Evolutionary conservation across 2,113 vertebrate species (phyloP), one percentile per base, ranked within the genome.

Genomic region (Aleadryas rufinucha): DNA sequence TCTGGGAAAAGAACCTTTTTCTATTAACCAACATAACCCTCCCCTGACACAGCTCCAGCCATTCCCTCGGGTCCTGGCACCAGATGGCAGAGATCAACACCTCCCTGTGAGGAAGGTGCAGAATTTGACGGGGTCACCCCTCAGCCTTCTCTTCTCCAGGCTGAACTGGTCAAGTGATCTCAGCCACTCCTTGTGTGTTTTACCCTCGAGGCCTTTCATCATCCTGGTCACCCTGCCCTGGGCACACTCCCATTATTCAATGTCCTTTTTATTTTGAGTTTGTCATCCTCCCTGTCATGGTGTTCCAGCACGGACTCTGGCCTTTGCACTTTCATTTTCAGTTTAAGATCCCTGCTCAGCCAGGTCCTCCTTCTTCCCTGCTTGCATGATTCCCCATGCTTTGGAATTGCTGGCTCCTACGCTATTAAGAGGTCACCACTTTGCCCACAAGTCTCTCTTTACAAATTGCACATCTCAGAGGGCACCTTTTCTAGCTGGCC

Each of bases 101-200:
- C 39, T 78, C 44, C 8, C 23, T 0, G 0, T 19, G 7, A 82
- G 42, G 49, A 44, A 72, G 42, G 6, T 31, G 24, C n/a, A 47
- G n/a, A 83, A 61, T 75, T 42, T 0, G 1, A 52, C 0, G 0
- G 37, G 9, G 21, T 80, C 39, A 35, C 53, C 6, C 9, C 20
- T 72, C 37, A 47, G 31, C 59, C 30, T 61, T 61, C 63, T 54
- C 74, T 61, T 90, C 69, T 77, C 42, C 64, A 44, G 28, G 33
- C 52, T 77, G 57, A 77, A 66, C 26, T 37, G 66, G 33, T 16
- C 61, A 35, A 47, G 19, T 28, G 21, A 84, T 54, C 19, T 75
- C 77, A 83, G 66, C 21, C 3, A 5, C 49, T 33, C 13, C 13
- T 57, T 60, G 22, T 0, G 0, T 16, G 23, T n/a, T 52, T 42